Conservation (phyloP, 1,140 invertebrate species). For the Drosophila eugracilis region DNA sequence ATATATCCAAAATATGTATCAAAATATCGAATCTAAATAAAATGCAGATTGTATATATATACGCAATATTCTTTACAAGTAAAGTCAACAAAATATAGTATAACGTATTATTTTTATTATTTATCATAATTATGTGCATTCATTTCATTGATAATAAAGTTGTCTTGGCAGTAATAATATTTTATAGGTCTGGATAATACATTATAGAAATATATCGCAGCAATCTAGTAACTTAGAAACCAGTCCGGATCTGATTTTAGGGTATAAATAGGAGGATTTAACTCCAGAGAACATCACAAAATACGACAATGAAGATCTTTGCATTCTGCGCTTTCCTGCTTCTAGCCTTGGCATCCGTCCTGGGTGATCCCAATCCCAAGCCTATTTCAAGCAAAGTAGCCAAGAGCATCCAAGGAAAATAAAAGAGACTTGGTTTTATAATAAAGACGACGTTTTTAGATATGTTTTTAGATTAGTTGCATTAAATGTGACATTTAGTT, state of each 20-base stretch:
- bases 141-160: no score
- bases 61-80: no score
- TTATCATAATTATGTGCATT: no score
- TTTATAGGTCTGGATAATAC: not conserved
- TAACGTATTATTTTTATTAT: no score
- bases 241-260: not conserved
- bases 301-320: slow-evolving; percentile 5
- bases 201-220: not conserved
- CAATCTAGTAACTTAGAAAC: not conserved
- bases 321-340: slow-evolving; percentile 3
- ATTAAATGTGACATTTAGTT: no score
- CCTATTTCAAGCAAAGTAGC: not conserved
- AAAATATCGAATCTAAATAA: no score
- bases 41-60: no score
- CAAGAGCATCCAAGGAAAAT: slow-evolving; percentile 1
- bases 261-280: not conserved
- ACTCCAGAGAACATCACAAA: not conserved
- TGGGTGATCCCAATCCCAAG: slow-evolving; percentile 2
- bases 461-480: no score
- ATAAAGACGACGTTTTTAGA: no score
- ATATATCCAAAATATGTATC: no score
- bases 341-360: slow-evolving; percentile 1
- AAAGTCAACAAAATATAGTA: no score
- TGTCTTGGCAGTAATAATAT: not conserved
- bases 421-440: no score